A percentile compares a stretch with the other conserved stretches of the same genome.
These are phyloP conservation scores for Meriones unguiculatus DNA, from an alignment of 2,113 vertebrate species.

Conservation along the genomic window DNA sequence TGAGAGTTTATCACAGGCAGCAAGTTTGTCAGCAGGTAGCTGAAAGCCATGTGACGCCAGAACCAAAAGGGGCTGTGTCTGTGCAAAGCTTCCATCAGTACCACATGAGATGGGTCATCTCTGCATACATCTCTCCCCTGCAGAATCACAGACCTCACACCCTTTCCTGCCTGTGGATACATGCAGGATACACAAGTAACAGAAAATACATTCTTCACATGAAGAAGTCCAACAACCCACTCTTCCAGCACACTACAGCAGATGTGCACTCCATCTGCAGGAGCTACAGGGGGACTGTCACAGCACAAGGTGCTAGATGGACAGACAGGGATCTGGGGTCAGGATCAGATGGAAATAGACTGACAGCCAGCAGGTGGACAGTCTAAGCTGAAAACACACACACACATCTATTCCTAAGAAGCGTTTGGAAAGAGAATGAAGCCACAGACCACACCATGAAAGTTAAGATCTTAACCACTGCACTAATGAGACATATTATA, in stretches of 20 bases:
- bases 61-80: background rate
- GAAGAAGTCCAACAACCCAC: background rate
- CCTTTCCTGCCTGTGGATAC: background rate
- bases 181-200: rapidly evolving
- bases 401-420: background rate
- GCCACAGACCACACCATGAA: background rate
- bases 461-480: background rate
- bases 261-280: constrained; percentile 75
- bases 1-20: background rate
- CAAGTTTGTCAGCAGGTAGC: background rate
- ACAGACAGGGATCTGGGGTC: constrained; percentile 84
- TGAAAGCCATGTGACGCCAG: background rate
- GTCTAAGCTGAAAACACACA: background rate
- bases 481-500: background rate
- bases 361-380: background rate
- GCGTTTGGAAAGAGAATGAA: background rate
- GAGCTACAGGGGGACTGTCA: constrained; percentile 72
- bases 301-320: constrained; percentile 73
- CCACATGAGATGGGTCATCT: background rate
- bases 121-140: background rate
- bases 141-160: background rate
- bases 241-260: background rate
- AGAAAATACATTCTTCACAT: background rate
- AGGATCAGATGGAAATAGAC: constrained; percentile 74
- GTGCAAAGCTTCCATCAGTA: background rate